These are phyloP conservation scores for Therioaphis trifolii DNA, from an alignment of 2,888 invertebrate genomes.

Conservation along the genomic window DNA sequence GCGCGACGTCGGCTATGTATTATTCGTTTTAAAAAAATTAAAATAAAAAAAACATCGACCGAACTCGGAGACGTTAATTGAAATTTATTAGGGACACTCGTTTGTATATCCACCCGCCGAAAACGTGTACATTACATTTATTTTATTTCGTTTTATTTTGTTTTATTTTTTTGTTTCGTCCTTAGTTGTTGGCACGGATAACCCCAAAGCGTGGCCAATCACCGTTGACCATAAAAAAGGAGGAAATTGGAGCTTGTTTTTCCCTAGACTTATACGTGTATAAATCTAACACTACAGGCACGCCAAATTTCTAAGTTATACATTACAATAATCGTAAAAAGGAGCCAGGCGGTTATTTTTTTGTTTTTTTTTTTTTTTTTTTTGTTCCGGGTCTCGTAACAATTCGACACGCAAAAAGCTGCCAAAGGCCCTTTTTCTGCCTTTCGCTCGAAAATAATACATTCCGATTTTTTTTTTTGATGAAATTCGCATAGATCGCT, in stretches of 20 bases:
- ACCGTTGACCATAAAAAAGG: constrained; percentile 55
- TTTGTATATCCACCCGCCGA: constrained; percentile 41
- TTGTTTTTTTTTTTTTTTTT: constrained; percentile 30
- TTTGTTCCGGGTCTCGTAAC: constrained; percentile 53
- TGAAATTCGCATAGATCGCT: constrained; percentile 49
- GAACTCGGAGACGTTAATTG: constrained; percentile 55
- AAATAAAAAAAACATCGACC: constrained; percentile 29
- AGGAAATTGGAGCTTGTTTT: constrained; percentile 61
- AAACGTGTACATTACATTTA: constrained; percentile 60
- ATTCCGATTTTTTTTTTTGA: constrained; percentile 45
- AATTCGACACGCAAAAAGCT: constrained; percentile 59
- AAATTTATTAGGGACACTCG: constrained; percentile 59
- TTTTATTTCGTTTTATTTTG: constrained; percentile 34
- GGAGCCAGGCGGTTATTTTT: constrained; percentile 53
- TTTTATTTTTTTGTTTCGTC: constrained; percentile 42
- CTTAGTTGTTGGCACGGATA: constrained; percentile 62
- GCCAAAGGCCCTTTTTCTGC: constrained; percentile 54
- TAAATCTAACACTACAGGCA: constrained; percentile 37
- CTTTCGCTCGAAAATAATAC: constrained; percentile 56
- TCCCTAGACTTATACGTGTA: constrained; percentile 35
- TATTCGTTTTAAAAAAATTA: constrained; percentile 50
- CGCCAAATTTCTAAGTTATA: constrained; percentile 60
- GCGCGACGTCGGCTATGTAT: constrained; percentile 35
- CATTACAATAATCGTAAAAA: constrained; percentile 62
- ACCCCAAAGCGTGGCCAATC: constrained; percentile 61